Evolutionary conservation across 2,113 vertebrate species (phyloP), one percentile per base, ranked within the genome.

Genomic region (Excalfactoria chinensis): DNA sequence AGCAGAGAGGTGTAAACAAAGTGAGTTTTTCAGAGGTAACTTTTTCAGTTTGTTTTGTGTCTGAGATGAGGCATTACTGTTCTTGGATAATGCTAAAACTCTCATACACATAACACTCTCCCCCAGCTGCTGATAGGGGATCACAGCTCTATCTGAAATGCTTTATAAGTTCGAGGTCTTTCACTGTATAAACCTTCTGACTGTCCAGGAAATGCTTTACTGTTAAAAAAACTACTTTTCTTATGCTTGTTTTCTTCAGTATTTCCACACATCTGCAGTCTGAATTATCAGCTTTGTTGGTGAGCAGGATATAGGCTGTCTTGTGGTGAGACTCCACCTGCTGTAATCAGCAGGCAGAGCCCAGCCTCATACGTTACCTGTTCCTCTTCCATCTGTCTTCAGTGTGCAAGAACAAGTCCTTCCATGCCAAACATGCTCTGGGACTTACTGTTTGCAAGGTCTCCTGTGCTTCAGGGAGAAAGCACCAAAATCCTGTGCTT

Each of bases 231-330:
- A 21, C 53, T 71, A 26, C 51, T 92, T 81, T 93, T 69, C 64
- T 81, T 86, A 7, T 34, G 28, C 56, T 92, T 81, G 14, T 84
- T 95, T 91, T 72, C 91, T 91, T 91, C 74, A 72, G 60, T 75
- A 44, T 86, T 30, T 69, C 86, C 49, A 60, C 0, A 60, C 0
- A 0, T 71, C 94, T 82, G 40, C 63, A 78, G 84, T 60, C 73
- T 56, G 73, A 81, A 51, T 84, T 77, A 16, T 59, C 51, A 86
- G 34, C 60, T 28, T 60, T 92, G 46, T 2, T 58, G 28, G 26
- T 84, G 44, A 92, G 58, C 55, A 75, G 73, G 70, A 64, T 1
- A 1, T 22, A 74, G 40, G 23, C 25, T 63, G 14, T 26, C 17
- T 23, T 7, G 17, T n/a, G 43, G 40, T 60, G 62, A 93, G 69